Evolutionary conservation across 2,888 invertebrate species (phyloP).

Genomic region (Acleris holmiana): DNA sequence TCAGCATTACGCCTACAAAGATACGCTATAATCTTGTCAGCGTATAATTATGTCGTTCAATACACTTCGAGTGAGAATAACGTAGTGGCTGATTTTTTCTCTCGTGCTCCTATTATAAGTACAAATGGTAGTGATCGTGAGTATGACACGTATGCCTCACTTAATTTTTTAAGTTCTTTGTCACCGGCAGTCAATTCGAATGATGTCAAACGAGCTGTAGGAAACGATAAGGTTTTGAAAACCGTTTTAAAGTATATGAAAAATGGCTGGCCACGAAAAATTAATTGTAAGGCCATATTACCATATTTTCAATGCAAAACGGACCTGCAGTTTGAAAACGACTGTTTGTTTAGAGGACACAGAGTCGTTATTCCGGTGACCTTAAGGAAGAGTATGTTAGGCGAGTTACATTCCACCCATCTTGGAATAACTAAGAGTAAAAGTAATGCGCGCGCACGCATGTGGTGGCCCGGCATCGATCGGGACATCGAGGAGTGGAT

Average conservation of each 20-base stretch:
- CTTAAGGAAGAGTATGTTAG: not conserved
- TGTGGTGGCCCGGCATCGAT: constrained; percentile 45
- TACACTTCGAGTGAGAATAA: too few relatives aligned
- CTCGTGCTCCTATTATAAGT: not conserved
- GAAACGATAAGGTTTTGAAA: not conserved
- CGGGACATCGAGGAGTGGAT: constrained; percentile 27
- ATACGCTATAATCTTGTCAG: too few relatives aligned
- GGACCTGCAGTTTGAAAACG: not conserved
- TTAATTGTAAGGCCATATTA: constrained; percentile 1
- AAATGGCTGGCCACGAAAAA: not conserved
- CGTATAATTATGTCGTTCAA: too few relatives aligned
- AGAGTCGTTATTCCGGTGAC: not conserved
- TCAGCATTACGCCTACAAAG: too few relatives aligned
- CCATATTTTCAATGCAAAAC: constrained; percentile 8
- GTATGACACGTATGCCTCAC: not conserved
- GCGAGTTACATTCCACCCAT: constrained; percentile 5
- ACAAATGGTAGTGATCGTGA: not conserved
- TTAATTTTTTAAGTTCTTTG: not conserved
- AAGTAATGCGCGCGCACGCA: constrained; percentile 38
- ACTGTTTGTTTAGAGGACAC: not conserved
- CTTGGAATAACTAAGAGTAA: constrained; percentile 40
- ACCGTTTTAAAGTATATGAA: constrained; percentile 1
- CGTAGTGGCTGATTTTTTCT: too few relatives aligned
- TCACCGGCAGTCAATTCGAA: not conserved
- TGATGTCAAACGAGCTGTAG: not conserved